A percentile compares a stretch with the other conserved stretches of the same genome.
These are phyloP conservation scores for Cassiopea xamachana DNA, from an alignment of 30 jellyfish, hydroid and myxozoan genomes.

Conservation along the genomic window DNA sequence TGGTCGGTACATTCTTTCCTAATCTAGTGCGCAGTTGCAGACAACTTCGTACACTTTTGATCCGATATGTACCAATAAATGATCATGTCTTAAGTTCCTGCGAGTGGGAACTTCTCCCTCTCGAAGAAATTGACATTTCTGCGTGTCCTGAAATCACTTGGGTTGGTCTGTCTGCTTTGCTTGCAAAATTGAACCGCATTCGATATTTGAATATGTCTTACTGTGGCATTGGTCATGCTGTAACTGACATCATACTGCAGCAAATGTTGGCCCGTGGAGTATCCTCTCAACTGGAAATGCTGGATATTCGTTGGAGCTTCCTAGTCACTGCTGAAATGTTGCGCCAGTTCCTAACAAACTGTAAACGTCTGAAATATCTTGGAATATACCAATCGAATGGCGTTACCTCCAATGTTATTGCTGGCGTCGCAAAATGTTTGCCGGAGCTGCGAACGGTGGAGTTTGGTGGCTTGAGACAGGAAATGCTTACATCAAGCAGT, in stretches of 20 bases:
- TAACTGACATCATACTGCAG: slow-evolving; percentile 77
- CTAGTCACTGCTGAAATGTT: slow-evolving; percentile 72
- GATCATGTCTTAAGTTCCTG: slow-evolving; percentile 76
- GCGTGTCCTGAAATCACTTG: slow-evolving; percentile 96
- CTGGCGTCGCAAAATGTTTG: slow-evolving; percentile 55
- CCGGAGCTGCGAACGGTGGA: slow-evolving; percentile 78
- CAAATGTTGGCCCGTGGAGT: slow-evolving; percentile 62
- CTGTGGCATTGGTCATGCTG: slow-evolving; percentile 98
- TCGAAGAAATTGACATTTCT: slow-evolving; percentile 93
- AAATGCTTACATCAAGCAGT: slow-evolving; percentile 60
- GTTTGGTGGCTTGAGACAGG: slow-evolving; percentile 84
- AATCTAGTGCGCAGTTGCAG: slow-evolving; percentile 65
- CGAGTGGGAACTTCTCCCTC: slow-evolving; percentile 80
- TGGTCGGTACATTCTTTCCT: slow-evolving; percentile 83
- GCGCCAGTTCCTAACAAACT: slow-evolving; percentile 60
- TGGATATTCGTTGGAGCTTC: slow-evolving; percentile 95
- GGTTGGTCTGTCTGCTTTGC: slow-evolving; percentile 79
- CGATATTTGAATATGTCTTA: slow-evolving; percentile 91
- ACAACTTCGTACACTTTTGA: slow-evolving; percentile 74
- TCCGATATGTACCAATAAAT: slow-evolving; percentile 81
- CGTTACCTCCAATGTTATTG: slow-evolving; percentile 68
- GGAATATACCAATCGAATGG: slow-evolving; percentile 92
- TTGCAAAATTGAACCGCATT: slow-evolving; percentile 72
- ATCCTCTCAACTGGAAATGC: slow-evolving; percentile 75
- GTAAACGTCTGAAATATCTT: slow-evolving; percentile 73